Evolutionary conservation across 2,113 vertebrate genomes (phyloP).

Genomic region (Eublepharis macularius): DNA sequence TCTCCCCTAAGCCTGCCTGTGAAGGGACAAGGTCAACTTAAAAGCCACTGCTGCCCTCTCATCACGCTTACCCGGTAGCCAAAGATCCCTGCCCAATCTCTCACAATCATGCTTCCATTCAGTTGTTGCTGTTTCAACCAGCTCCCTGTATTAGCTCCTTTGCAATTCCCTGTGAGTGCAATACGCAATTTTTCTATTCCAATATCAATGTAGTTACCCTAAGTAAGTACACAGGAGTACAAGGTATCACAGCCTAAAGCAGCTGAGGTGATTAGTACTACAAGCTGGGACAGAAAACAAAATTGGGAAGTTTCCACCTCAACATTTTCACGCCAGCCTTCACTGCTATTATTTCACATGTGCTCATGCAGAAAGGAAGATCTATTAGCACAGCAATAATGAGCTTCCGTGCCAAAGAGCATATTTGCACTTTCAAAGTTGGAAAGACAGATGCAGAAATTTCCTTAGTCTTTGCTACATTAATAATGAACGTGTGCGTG

Average conservation of each 20-base stretch:
- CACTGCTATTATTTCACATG: slow-evolving; percentile 21
- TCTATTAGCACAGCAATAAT: slow-evolving; percentile 9
- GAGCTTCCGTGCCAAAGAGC: not conserved
- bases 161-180: not conserved
- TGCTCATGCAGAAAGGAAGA: not conserved
- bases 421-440: slow-evolving; percentile 8
- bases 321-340: not conserved
- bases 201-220: not conserved
- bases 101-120: not conserved
- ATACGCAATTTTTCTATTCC: not conserved
- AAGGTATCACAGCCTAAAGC: not conserved
- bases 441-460: no score
- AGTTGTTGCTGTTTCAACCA: not conserved
- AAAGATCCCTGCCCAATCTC: not conserved
- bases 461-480: not conserved
- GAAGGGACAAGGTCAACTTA: not conserved
- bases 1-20: no score
- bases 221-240: not conserved
- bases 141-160: no score
- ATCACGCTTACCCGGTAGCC: not conserved
- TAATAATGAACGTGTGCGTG: no score
- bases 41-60: not conserved
- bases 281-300: not conserved
- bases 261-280: not conserved
- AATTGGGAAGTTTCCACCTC: not conserved